Base-by-base conservation (phyloP, 2,797 vertebrate species). In the Eurystomus glaucurus region DNA sequence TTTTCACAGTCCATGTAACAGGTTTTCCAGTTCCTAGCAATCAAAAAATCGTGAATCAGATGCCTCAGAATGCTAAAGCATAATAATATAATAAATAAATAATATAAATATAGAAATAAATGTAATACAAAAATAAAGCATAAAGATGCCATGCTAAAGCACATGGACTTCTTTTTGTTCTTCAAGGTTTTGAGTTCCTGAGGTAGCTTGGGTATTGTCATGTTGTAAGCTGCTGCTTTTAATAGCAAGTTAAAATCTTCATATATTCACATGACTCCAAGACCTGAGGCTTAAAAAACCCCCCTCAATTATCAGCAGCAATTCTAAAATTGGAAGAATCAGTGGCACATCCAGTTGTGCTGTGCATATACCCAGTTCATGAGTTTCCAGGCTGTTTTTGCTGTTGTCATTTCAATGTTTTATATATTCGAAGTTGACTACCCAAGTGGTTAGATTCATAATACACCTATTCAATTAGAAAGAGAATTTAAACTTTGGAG, bases 121-220 rank as follows among this genome's bases (percentile, higher is more conserved):
- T 35, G 35, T 35, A 35, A 35, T 35, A 35, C 8, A 35, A 35
- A 35, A 35, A 35, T 35, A 35, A 35, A 35, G 35, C 35, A 35
- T 35, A 35, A 35, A 35, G 35, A 35, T 35, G 35, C 35, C 35
- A 35, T 35, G 7, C 48, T 71, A 52, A 45, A 89, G 57, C 19
- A 68, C 0, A 0, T 14, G 14, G 3, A 2, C 28, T 80, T 43
- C 1, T 82, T 82, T 22, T 41, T 22, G 0, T 8, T 16, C 23
- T 45, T 8, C 31, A 76, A 66, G 31, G 3, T 37, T 88, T 79
- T 82, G 66, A 20, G 6, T 51, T 86, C 5, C 46, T 71, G 39
- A 50, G 5, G 31, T 74, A 60, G 26, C 23, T 61, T 57, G 26
- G 9, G 12, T 58, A 37, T 45, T 81, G 9, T 58, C 29, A 3